Evolutionary conservation across 2,797 vertebrate genomes (phyloP).

Genomic region (Paguma larvata): DNA sequence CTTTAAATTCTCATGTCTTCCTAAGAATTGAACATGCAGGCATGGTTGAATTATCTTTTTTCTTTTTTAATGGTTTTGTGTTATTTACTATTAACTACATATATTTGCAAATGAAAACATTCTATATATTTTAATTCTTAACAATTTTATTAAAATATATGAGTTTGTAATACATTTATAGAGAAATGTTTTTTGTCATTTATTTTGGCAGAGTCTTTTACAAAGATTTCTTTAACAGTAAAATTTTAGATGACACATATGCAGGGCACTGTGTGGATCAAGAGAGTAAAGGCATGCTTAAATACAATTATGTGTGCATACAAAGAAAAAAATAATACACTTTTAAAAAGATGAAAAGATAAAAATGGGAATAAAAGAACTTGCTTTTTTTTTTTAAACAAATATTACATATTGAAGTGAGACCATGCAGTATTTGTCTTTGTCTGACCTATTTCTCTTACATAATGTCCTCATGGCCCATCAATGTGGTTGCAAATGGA

Average conservation of each 20-base stretch:
- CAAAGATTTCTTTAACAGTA: conserved; percentile 8
- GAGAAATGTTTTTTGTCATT: not conserved
- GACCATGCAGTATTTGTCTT: not conserved
- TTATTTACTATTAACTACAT: not conserved
- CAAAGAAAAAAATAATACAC: not conserved
- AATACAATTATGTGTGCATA: not conserved
- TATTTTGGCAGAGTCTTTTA: conserved; percentile 23
- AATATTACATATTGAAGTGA: not conserved
- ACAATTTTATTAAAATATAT: not conserved
- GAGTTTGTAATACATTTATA: not conserved
- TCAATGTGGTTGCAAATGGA: not conserved
- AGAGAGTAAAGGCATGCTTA: not conserved
- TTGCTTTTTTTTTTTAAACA: not conserved
- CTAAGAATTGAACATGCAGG: not conserved
- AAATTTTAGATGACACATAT: not conserved
- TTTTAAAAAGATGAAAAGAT: conserved; percentile 12
- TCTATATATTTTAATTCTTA: not conserved
- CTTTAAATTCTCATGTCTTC: conserved; percentile 24
- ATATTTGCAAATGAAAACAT: not conserved
- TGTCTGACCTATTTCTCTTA: not conserved
- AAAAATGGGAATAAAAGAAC: not conserved
- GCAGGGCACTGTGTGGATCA: not conserved
- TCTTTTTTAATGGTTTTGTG: not conserved
- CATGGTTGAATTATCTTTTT: not conserved
- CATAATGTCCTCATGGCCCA: not conserved